phyloP scores from a whole-genome alignment of 2,113 vertebrate genomes.

The Montifringilla adamsi region DNA sequence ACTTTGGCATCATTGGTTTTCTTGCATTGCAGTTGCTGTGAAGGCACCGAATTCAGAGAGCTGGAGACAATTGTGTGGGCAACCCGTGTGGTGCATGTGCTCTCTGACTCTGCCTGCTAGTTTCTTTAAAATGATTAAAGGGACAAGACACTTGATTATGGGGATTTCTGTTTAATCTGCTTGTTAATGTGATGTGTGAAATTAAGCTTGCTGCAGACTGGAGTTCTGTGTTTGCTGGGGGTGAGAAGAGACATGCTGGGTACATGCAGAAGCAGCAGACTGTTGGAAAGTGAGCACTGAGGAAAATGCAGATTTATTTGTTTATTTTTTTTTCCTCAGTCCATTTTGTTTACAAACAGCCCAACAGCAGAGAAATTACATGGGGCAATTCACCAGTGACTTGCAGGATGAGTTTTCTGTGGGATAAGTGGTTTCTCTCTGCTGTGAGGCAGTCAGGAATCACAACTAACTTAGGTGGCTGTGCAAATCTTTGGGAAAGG shows the following conservation, averaged over 20 bases:
- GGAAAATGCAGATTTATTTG: neutral
- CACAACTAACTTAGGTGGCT: neutral
- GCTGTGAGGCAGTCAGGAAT: neutral
- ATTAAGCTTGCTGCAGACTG: neutral
- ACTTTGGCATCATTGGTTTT: neutral
- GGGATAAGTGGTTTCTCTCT: neutral
- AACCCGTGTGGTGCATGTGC: neutral
- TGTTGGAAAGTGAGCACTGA: neutral
- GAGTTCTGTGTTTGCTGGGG: neutral
- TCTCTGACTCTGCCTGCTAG: neutral
- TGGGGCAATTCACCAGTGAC: neutral
- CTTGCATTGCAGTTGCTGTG: neutral
- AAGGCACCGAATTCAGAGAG: neutral
- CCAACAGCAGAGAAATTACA: neutral
- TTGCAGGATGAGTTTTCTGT: neutral
- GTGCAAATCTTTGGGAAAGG: neutral
- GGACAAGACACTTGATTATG: neutral
- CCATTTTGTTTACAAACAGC: neutral
- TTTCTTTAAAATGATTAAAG: neutral
- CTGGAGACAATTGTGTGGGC: neutral
- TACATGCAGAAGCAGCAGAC: neutral
- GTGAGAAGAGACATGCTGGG: neutral
- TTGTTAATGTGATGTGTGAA: neutral
- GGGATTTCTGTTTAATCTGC: neutral
- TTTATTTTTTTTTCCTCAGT: neutral